Base-by-base conservation (phyloP, 1,140 invertebrate genomes). In the Coelopa frigida region DNA sequence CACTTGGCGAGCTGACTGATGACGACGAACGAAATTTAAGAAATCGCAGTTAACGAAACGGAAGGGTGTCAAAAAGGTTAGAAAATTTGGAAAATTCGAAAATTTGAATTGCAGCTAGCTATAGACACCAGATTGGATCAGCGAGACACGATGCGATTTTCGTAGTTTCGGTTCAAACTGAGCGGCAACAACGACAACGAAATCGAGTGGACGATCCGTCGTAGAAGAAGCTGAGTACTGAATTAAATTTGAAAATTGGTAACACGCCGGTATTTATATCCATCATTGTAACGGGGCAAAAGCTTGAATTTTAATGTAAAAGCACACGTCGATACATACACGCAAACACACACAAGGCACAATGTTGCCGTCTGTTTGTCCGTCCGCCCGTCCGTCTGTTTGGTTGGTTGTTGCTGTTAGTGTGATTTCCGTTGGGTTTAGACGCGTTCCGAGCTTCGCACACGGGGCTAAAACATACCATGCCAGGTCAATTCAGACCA, bases 201-300 rank as follows among this genome's bases (percentile, higher is more conserved):
- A 44, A 44, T 22, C 32, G 43, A 35, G 8, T 36, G 15, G 42
- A 48, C 20, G 39, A 48, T 42, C 46, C 31, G 46, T 48, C 42
- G 38, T 22, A 42, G 39, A 32, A 27, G 46, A 48, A 48, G 29
- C 38, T 48, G 46, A 41, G 39, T 39, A 48, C 46, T 48, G 39
- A 48, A 48, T 48, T 48, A 42, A 42, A 35, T 48, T 41, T 42
- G 23, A 42, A 48, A 42, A 24, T 42, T 26, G 31, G 14, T 14
- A 38, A 48, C 33, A 42, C 29, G 42, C 46, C 21, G 38, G 46
- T 48, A 48, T 48, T 42, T 48, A 48, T 48, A 48, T n/a, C n/a
- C n/a, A n/a, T n/a, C n/a, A n/a, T n/a, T n/a, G n/a, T n/a, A n/a
- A n/a, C n/a, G n/a, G n/a, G n/a, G n/a, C n/a, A n/a, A n/a, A n/a